Base-by-base conservation (phyloP, 1,140 invertebrate species). In the Pachypsylla venusta region DNA sequence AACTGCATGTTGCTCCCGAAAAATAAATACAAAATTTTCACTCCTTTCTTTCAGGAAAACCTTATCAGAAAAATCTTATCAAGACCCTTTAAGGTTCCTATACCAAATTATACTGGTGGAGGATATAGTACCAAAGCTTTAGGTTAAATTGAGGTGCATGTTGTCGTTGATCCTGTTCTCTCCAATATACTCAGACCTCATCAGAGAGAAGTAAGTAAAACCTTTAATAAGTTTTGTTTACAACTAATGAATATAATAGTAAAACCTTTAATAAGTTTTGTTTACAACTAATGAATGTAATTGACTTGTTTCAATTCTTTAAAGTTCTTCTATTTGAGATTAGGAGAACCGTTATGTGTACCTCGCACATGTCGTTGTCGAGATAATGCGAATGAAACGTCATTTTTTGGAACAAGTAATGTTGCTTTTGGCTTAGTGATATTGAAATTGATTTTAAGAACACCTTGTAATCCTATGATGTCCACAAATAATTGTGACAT, bases 41-140 rank as follows among this genome's bases (percentile, higher is more conserved):
- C 13, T 53, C 5, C 20, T 55, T 55, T 55, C 24, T 69, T 73
- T 35, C 70, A 89, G 81, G 87, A 90, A 73, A 76, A 76, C 53
- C 71, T 88, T 14, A 93, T 98, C 60, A 80, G 80, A 60, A 83
- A 84, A 65, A 81, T 94, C 62, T 68, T 97, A 1, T 82, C 78
- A n/a, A 87, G 85, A 67, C 91, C 93, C 4, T 99, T 98, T 68
- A 89, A 90, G 75, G 86, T 97, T 53, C 95, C 96, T 3, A 88
- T 98, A 61, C 82, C 85, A 14, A 93, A 95, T 67, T 99, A 98
- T 74, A 57, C 42, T 19, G 70, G 70, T 19, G 68, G 70, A 1
- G 76, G 83, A 39, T 76, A 79, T 1, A 81, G 80, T 27, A 82
- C 80, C 67, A 79, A 84, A 68, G 79, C 79, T 26, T 71, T 94